A percentile compares a stretch with the other conserved stretches of the same genome.
Evolutionary conservation across 2,113 vertebrate genomes (phyloP).

Genomic region (Rhea americana): DNA sequence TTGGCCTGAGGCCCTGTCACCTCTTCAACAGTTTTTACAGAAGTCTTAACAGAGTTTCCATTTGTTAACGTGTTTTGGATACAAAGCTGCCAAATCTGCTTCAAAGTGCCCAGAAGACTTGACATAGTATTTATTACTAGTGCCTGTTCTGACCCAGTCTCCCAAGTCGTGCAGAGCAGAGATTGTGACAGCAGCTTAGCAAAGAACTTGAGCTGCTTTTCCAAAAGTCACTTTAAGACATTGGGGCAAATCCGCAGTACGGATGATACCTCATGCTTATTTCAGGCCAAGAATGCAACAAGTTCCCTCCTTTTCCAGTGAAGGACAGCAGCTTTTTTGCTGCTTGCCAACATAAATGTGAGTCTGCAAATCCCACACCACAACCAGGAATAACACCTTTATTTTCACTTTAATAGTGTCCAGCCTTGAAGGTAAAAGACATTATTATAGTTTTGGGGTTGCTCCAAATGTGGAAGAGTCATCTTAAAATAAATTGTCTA

Average conservation of each 20-base stretch:
- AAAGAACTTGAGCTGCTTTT: background rate
- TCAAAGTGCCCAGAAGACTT: background rate
- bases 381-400: background rate
- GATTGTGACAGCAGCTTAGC: background rate
- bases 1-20: background rate
- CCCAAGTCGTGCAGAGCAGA: background rate
- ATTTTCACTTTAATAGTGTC: background rate
- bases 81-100: background rate
- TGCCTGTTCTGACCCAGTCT: background rate
- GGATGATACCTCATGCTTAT: background rate
- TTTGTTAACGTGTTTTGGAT: background rate
- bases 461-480: background rate
- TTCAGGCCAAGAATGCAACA: background rate
- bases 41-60: background rate
- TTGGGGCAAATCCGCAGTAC: background rate
- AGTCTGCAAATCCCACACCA: background rate
- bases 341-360: background rate
- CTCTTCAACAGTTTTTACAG: background rate
- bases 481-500: background rate
- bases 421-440: conserved; percentile 10
- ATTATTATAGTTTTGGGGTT: background rate
- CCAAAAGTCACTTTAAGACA: background rate
- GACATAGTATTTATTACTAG: background rate
- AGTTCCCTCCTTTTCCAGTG: background rate
- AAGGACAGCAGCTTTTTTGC: conserved; percentile 12